Base-by-base conservation (phyloP, 2,888 invertebrate genomes). In the Tubulanus polymorphus region DNA sequence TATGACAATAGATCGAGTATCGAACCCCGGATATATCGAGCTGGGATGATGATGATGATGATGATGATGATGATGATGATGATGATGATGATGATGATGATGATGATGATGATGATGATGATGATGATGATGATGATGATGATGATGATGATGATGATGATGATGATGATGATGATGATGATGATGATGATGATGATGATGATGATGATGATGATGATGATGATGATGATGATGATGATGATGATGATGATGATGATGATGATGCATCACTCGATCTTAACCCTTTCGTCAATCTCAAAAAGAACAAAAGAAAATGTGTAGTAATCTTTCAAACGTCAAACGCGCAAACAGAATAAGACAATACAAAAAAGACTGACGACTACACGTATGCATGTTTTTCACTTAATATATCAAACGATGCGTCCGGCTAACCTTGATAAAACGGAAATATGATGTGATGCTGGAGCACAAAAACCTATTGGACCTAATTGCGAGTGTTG, bases 41-140 rank as follows among this genome's bases (percentile, higher is more conserved):
- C n/a, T n/a, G n/a, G n/a, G n/a, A n/a, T n/a, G 54, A 53, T 54
- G 54, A 54, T 32, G 37, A 37, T 37, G 53, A 54, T 37, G 41
- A 53, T 54, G 37, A 53, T 54, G 54, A 54, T 54, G 53, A 54
- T 37, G 53, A 54, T 55, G 53, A 54, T 55, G 53, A 53, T 20
- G 54, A 37, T 2, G 53, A 37, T 35, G 54, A 37, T 53, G 53
- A 53, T 27, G 53, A 53, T 35, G 54, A 53, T 18, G 35, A 53
- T 35, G 52, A 53, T 37, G 53, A 32, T 54, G 54, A 53, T 54
- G 53, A 53, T 27, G 54, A n/a, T 27, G 54, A 37, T 15, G 54
- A 15, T 25, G 54, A 26, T 32, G 45, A 48, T 26, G 55, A 37
- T 15, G 56, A 41, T 20, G 54, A 30, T 1, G 54, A 54, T 55